A percentile compares a stretch with the other conserved stretches of the same genome.
Evolutionary conservation across 2,797 vertebrate species (phyloP).

Genomic region (Notolepis coatsorum): DNA sequence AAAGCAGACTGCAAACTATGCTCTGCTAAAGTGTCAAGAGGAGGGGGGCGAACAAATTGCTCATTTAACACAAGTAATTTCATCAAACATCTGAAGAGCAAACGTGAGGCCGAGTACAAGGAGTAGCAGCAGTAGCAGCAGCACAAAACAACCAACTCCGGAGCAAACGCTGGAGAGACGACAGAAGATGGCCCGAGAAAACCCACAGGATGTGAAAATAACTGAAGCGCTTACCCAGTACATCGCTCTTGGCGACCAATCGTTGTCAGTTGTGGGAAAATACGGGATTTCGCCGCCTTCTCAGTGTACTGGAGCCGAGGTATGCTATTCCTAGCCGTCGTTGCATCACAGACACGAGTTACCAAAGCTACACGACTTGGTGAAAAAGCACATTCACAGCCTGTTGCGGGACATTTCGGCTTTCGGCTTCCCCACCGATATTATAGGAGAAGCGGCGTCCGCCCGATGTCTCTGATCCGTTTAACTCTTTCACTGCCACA

Average conservation of each 20-base stretch:
- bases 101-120: neutral
- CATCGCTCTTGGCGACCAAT: slow-evolving; percentile 15
- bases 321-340: slow-evolving; percentile 25
- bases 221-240: slow-evolving; percentile 17
- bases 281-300: slow-evolving; percentile 9
- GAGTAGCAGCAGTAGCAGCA: neutral
- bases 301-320: slow-evolving; percentile 9
- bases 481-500: too few species aligned
- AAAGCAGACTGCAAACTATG: too few species aligned
- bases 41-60: neutral
- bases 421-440: slow-evolving; percentile 11
- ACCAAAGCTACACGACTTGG: neutral
- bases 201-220: neutral
- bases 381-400: slow-evolving; percentile 11
- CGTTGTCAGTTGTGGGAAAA: slow-evolving; percentile 21
- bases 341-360: slow-evolving; percentile 12
- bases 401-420: neutral
- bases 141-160: neutral
- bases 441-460: neutral
- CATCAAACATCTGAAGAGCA: neutral
- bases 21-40: too few species aligned
- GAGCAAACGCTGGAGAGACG: neutral
- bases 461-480: neutral
- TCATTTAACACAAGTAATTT: slow-evolving; percentile 5
- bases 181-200: slow-evolving; percentile 17